These are phyloP conservation scores for Trichogramma pretiosum DNA, from an alignment of 1,140 invertebrate species.

Conservation along the genomic window DNA sequence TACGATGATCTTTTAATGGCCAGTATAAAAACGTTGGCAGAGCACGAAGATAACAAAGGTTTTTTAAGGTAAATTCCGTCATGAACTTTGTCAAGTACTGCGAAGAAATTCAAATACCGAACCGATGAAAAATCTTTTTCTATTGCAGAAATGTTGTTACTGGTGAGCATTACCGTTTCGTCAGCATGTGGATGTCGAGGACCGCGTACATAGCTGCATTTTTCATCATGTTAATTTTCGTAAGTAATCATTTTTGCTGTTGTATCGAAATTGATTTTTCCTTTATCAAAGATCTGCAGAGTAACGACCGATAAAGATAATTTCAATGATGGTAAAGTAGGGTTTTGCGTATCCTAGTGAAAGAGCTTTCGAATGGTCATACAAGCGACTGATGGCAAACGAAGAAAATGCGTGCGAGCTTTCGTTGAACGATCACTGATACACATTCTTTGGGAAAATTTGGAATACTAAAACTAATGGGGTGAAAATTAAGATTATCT, in stretches of 20 bases:
- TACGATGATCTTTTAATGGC: slow-evolving; percentile 97
- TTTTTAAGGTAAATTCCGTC: slow-evolving; percentile 60
- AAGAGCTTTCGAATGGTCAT: too few relatives aligned
- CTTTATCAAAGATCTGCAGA: too few relatives aligned
- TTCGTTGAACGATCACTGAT: too few relatives aligned
- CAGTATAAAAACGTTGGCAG: slow-evolving; percentile 88
- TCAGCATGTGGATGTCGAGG: slow-evolving; percentile 91
- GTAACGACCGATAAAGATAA: too few relatives aligned
- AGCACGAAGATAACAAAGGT: slow-evolving; percentile 94
- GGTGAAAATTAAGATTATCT: too few relatives aligned
- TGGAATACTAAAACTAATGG: too few relatives aligned
- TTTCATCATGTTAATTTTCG: slow-evolving; percentile 96
- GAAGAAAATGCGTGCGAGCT: too few relatives aligned
- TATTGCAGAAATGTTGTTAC: slow-evolving; percentile 85
- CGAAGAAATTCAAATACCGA: slow-evolving; percentile 1
- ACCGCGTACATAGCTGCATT: slow-evolving; percentile 88
- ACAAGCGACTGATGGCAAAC: too few relatives aligned
- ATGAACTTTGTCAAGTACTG: slow-evolving; percentile 4
- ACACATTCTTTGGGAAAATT: too few relatives aligned
- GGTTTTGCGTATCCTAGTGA: too few relatives aligned
- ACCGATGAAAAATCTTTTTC: slow-evolving; percentile 12
- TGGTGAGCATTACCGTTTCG: slow-evolving; percentile 97
- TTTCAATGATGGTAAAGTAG: too few relatives aligned
- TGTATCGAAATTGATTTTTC: too few relatives aligned
- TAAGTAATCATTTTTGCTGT: slow-evolving; percentile 58